Evolutionary conservation across 2,113 vertebrate species (phyloP).

Genomic region (Corydoras sp.): DNA sequence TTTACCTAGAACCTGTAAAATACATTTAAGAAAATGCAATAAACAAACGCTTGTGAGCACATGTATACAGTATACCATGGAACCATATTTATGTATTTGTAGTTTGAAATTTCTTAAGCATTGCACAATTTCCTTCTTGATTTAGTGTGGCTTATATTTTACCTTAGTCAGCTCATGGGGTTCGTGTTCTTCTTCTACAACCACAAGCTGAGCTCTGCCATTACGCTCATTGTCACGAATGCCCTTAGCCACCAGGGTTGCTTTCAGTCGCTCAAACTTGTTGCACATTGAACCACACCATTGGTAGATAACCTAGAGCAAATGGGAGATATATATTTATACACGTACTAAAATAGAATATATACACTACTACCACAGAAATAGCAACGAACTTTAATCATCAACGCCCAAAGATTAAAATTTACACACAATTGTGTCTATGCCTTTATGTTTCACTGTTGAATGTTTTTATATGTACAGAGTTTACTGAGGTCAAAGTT

Average conservation of each 20-base stretch:
- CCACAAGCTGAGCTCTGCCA: constrained; percentile 69
- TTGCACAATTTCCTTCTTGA: no score
- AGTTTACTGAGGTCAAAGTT: no score
- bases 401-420: no score
- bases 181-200: constrained; percentile 80
- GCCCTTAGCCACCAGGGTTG: constrained; percentile 75
- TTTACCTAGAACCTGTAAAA: constrained; percentile 72
- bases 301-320: constrained; percentile 77
- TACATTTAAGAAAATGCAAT: background rate
- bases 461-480: no score
- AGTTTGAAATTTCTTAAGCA: background rate
- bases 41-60: background rate
- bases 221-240: constrained; percentile 88
- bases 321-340: background rate
- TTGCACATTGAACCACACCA: constrained; percentile 87
- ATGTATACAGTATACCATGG: background rate
- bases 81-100: no score
- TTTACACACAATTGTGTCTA: no score
- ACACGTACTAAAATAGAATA: no score
- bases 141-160: constrained; percentile 11
- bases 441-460: no score
- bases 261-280: constrained; percentile 82
- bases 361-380: no score
- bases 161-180: constrained; percentile 65
- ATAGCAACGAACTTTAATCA: no score